A percentile compares a stretch with the other conserved stretches of the same genome.
Evolutionary conservation across 2,797 vertebrate genomes (phyloP).

Genomic region (Podarcis lilfordi): DNA sequence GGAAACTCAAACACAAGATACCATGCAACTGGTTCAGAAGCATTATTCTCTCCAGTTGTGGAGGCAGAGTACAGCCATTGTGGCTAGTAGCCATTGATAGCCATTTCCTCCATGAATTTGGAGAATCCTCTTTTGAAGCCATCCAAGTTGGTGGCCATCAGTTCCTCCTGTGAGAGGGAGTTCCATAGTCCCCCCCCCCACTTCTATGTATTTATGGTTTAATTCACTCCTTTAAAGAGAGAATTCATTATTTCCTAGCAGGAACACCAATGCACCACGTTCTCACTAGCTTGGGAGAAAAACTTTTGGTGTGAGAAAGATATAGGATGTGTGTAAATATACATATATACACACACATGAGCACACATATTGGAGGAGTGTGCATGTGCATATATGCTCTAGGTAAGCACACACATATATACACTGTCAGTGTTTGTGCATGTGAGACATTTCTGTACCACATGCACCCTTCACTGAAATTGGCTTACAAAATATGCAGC

Average conservation of each 20-base stretch:
- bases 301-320: slow-evolving; percentile 61
- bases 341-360: slow-evolving; percentile 61
- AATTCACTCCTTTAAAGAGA: slow-evolving; percentile 76
- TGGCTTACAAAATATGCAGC: slow-evolving; percentile 78
- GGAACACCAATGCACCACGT: slow-evolving; percentile 72
- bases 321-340: slow-evolving; percentile 74
- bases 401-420: slow-evolving; percentile 49
- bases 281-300: slow-evolving; percentile 71
- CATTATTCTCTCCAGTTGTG: too few species aligned
- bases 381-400: slow-evolving; percentile 58
- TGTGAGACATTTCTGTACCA: slow-evolving; percentile 70
- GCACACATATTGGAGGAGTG: slow-evolving; percentile 20
- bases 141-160: too few species aligned
- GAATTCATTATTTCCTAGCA: slow-evolving; percentile 69
- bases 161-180: too few species aligned
- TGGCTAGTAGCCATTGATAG: too few species aligned
- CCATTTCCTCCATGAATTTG: too few species aligned
- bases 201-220: slow-evolving; percentile 72
- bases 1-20: too few species aligned
- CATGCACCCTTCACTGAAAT: slow-evolving; percentile 72
- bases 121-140: too few species aligned
- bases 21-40: too few species aligned
- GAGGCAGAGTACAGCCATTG: too few species aligned
- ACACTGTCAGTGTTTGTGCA: slow-evolving; percentile 61
- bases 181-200: too few species aligned